Conservation (phyloP, 2,797 vertebrate species). For the Pyrocephalus nanus region DNA sequence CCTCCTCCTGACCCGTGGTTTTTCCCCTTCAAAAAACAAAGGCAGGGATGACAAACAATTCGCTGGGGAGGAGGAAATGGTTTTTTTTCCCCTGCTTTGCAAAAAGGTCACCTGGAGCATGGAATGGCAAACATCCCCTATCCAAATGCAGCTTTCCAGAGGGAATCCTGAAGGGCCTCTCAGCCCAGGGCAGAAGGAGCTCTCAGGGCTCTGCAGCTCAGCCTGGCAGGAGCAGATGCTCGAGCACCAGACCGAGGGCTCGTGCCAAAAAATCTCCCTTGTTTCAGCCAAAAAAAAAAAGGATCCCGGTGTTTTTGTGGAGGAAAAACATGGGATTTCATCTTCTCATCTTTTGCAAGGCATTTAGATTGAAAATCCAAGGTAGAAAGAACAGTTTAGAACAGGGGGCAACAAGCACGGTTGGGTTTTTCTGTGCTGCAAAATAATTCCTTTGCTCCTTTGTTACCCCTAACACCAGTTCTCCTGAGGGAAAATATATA, state of each 20-base stretch:
- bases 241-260: neutral
- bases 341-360: neutral
- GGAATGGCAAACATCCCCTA: neutral
- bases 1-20: neutral
- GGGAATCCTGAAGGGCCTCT: neutral
- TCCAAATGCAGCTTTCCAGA: neutral
- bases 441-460: neutral
- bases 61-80: neutral
- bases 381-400: neutral
- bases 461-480: neutral
- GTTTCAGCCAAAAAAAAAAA: neutral
- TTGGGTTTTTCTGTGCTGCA: neutral
- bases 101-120: neutral
- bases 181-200: neutral
- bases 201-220: neutral
- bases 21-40: neutral
- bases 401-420: accelerated
- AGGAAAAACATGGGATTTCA: neutral
- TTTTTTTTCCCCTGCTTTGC: neutral
- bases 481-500: neutral
- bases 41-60: too few relatives aligned
- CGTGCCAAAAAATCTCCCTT: neutral
- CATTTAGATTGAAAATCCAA: neutral
- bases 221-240: neutral
- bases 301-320: accelerated